Conservation (phyloP, 2,113 vertebrate genomes). For the Clupea harengus region DNA sequence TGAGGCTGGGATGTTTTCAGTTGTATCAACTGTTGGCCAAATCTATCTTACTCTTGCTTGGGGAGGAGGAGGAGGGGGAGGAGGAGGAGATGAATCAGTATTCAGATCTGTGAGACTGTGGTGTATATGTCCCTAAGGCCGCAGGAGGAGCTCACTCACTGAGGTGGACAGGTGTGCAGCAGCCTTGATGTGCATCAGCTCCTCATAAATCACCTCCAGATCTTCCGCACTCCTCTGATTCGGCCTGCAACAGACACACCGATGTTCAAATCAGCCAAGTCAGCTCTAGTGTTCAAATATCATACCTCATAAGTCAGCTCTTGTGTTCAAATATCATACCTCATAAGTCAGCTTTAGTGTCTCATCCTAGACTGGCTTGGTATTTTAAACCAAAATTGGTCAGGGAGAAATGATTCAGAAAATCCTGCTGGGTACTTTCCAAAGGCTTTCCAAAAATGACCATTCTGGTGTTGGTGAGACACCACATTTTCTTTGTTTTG, state of each 20-base stretch:
- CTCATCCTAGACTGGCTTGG: background rate
- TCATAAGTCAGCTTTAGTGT: background rate
- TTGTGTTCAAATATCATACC: background rate
- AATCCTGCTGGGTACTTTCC: background rate
- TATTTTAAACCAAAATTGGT: background rate
- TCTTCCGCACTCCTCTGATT: constrained; percentile 87
- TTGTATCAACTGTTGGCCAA: no score
- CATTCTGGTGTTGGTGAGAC: background rate
- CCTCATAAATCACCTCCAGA: constrained; percentile 93
- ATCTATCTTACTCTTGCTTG: no score
- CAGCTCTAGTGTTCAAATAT: background rate
- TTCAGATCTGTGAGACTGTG: background rate
- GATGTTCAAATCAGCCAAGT: background rate
- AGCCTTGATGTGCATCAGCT: constrained; percentile 90
- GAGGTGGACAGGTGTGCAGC: constrained; percentile 90
- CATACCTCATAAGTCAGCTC: no score
- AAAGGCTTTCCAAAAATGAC: background rate
- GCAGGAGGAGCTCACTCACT: constrained; percentile 62
- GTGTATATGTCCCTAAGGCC: background rate
- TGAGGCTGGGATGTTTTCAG: no score
- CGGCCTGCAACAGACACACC: constrained; percentile 67
- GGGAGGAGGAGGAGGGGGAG: background rate
- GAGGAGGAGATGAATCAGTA: background rate
- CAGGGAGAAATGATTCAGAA: background rate
- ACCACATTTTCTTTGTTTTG: background rate